Evolutionary conservation across 2,888 invertebrate genomes (phyloP).

Genomic region (Diaphora mendica): DNA sequence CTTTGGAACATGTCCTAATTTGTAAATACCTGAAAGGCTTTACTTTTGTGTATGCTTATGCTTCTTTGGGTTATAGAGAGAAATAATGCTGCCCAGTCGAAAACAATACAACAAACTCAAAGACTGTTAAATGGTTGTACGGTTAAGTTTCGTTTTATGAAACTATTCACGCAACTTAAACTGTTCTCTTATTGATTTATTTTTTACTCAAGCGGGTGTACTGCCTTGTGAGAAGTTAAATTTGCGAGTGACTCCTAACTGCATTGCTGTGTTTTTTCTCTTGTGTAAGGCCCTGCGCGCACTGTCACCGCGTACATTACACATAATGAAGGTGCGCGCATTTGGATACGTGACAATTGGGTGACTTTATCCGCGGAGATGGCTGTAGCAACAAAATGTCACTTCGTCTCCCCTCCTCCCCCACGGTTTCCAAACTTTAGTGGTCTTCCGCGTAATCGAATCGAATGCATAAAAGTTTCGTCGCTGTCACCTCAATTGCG

Average conservation of each 20-base stretch:
- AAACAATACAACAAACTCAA: not conserved
- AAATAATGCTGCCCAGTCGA: not conserved
- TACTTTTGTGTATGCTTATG: not conserved
- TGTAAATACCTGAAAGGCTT: not conserved
- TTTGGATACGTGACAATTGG: too few species aligned
- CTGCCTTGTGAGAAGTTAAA: conserved; percentile 12
- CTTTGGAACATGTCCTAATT: not conserved
- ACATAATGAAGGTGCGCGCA: too few species aligned
- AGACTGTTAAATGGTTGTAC: conserved; percentile 17
- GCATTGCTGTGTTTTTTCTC: not conserved
- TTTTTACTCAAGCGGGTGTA: conserved; percentile 16
- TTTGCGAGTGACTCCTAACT: conserved; percentile 9
- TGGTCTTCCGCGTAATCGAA: too few species aligned
- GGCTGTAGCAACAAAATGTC: too few species aligned
- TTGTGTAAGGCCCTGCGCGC: too few species aligned
- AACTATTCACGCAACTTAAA: conserved; percentile 35
- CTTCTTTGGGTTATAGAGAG: not conserved
- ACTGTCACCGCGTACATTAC: too few species aligned
- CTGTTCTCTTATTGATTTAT: conserved; percentile 21
- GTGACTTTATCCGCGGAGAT: too few species aligned
- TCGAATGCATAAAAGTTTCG: too few species aligned
- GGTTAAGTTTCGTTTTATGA: conserved; percentile 23
- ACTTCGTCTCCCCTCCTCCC: too few species aligned
- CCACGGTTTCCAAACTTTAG: too few species aligned
- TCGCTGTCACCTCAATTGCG: too few species aligned